Percentiles rank a stretch among this genome's conserved stretches.
Evolutionary conservation across 2,113 vertebrate genomes (phyloP).

Genomic region (Elanus axillaris): DNA sequence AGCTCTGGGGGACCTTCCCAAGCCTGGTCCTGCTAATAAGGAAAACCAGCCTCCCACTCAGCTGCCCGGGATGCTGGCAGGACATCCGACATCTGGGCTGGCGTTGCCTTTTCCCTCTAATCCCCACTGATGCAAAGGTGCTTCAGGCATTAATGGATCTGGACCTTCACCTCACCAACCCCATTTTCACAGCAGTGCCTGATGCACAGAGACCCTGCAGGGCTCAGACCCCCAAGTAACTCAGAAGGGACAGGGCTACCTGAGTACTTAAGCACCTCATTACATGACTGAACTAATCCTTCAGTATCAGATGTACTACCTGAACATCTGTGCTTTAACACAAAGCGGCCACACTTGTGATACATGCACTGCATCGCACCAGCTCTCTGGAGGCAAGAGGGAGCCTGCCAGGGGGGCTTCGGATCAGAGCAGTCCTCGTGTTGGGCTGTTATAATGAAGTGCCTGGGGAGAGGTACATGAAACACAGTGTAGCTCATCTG

Average conservation of each 20-base stretch:
- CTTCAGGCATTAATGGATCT: not conserved
- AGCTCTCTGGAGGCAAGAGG: not conserved
- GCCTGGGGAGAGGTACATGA: not conserved
- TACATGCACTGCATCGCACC: rapidly evolving
- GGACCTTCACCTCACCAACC: not conserved
- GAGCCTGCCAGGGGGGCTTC: not conserved
- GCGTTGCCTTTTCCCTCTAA: not conserved
- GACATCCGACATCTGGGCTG: not conserved
- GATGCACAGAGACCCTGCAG: not conserved
- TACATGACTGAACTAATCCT: not conserved
- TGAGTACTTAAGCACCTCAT: not conserved
- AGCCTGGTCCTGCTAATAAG: not conserved
- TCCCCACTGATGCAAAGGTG: not conserved
- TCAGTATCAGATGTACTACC: not conserved
- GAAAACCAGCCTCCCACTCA: not conserved
- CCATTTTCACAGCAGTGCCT: not conserved
- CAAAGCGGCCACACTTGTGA: not conserved
- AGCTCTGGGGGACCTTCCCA: not conserved
- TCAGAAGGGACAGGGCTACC: not conserved
- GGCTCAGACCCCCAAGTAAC: not conserved
- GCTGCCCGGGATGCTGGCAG: not conserved
- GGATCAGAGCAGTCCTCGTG: not conserved
- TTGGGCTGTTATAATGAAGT: not conserved
- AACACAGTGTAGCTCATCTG: not conserved
- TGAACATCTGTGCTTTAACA: not conserved